Base-by-base conservation (phyloP, 2,888 invertebrate genomes). In the Acleris emargana region DNA sequence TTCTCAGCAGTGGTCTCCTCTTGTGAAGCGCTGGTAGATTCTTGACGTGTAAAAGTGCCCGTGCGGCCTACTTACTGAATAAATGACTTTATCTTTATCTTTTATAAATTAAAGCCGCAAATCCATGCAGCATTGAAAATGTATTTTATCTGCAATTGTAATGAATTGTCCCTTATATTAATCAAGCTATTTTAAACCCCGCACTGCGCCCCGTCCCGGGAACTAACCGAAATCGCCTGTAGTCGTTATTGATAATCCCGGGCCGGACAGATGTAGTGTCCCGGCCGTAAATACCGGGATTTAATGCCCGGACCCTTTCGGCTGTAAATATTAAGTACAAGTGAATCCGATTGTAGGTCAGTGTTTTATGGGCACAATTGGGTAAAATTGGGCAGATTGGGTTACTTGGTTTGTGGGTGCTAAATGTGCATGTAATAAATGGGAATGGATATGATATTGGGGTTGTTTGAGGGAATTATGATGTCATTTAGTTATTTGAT, bases 181-280 rank as follows among this genome's bases (percentile, higher is more conserved):
- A 45, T 45, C n/a, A 57, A 28, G 17, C 25, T 22, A 3, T 57
- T 57, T 57, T 45, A n/a, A 57, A 57, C 28, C 57, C 57, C 20
- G 54, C 18, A 18, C n/a, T n/a, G 7, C 38, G 16, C 42, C 38
- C 18, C 25, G 25, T 17, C 25, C 55, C 11, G 11, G 22, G 43
- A 57, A 25, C 55, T 43, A 55, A 55, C 57, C 57, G 25, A 20
- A 57, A 55, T 55, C 20, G 57, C 42, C 43, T 57, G 38, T 17
- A 32, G 42, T 51, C 51, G 22, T 53, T 43, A 61, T 45, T 61
- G 52, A 61, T 61, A 61, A 61, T 61, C 61, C 45, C 28, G 52
- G 61, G 57, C 22, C 9, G 42, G 61, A 61, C 61, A 53, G 61
- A 61, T 61, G 61, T 61, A 61, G 52, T 61, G 51, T 28, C 51